These are phyloP conservation scores for Mesoligia furuncula DNA, from an alignment of 2,888 invertebrate species.

Conservation along the genomic window DNA sequence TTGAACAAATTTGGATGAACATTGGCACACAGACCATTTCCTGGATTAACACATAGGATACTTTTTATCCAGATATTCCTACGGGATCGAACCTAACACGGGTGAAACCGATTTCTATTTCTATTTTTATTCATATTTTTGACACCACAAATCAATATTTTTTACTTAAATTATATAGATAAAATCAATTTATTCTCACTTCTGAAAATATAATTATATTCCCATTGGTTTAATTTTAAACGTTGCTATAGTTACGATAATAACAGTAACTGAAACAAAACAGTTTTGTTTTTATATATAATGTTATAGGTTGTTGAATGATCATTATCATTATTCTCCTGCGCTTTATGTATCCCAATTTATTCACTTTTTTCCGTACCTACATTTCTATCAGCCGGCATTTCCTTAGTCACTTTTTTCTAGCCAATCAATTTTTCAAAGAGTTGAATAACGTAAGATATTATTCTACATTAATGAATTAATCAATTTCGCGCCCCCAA, in stretches of 20 bases:
- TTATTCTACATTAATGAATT: constrained; percentile 22
- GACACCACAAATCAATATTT: no score
- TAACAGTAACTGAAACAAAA: not conserved
- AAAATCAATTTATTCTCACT: no score
- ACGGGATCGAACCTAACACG: no score
- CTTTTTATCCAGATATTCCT: no score
- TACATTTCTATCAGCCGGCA: not conserved
- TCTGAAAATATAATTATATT: not conserved
- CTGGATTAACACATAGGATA: no score
- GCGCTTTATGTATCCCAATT: not conserved
- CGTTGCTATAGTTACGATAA: not conserved
- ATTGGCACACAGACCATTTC: no score
- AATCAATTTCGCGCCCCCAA: constrained; percentile 14
- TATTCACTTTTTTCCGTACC: not conserved
- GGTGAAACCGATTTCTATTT: no score
- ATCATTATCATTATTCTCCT: no score
- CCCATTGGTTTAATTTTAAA: constrained; percentile 4
- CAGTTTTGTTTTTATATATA: not conserved
- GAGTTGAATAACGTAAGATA: not conserved
- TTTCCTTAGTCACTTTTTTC: not conserved
- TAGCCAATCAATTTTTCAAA: not conserved
- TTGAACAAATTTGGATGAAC: no score
- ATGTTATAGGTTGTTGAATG: no score
- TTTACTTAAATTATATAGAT: no score
- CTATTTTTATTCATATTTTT: no score